These are phyloP conservation scores for Eolophus roseicapilla DNA, from an alignment of 2,113 vertebrate species.

Conservation along the genomic window DNA sequence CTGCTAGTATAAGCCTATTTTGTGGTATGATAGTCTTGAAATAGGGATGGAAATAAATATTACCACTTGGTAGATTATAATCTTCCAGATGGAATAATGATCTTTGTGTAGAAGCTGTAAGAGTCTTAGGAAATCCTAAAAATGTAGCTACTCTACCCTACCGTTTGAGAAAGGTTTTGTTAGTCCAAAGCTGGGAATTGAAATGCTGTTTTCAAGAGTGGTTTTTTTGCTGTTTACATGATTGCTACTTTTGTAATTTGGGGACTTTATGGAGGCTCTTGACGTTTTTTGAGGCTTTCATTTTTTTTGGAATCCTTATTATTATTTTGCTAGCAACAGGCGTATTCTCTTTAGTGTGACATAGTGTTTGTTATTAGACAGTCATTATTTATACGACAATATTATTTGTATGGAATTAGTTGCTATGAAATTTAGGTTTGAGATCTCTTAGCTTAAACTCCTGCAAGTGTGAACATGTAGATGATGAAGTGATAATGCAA, in stretches of 20 bases:
- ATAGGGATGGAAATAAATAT: not conserved
- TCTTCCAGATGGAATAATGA: not conserved
- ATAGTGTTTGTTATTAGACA: not conserved
- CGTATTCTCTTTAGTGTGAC: not conserved
- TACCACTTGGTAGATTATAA: not conserved
- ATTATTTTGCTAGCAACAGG: not conserved
- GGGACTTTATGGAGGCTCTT: not conserved
- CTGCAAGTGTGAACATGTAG: fast-evolving
- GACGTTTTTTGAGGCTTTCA: not conserved
- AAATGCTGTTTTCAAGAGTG: not conserved
- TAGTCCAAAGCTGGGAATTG: not conserved
- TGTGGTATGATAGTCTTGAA: not conserved
- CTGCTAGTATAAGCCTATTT: not conserved
- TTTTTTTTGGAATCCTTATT: not conserved
- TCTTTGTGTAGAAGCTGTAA: not conserved
- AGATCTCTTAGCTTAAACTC: not conserved
- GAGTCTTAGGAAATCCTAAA: not conserved
- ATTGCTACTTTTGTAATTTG: not conserved
- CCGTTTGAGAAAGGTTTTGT: not conserved
- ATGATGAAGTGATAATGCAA: not conserved
- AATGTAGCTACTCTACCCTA: not conserved
- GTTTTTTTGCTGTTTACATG: not conserved
- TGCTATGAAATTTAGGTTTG: not conserved
- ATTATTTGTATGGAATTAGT: not conserved
- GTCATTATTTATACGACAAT: not conserved